Base-by-base conservation (phyloP, 2,888 invertebrate genomes). In the Dendrolimus houi region DNA sequence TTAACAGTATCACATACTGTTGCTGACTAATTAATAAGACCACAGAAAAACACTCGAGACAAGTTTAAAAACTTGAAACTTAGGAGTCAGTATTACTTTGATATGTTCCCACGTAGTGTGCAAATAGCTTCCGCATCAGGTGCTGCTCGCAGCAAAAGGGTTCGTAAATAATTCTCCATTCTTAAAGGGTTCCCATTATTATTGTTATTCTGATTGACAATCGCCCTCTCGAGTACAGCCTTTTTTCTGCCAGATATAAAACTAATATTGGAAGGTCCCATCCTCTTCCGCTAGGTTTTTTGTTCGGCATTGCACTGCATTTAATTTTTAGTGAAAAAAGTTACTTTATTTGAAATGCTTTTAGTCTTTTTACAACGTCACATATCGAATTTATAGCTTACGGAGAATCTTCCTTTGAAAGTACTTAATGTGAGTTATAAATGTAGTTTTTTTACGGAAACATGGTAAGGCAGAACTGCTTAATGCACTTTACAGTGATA, bases 181-280 rank as follows among this genome's bases (percentile, higher is more conserved):
- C 73, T 75, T 69, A 80, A 86, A 85, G 81, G 82, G 83, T 78
- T 79, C 83, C 83, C 81, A 83, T 79, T 83, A 85, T 83, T 87
- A 84, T 87, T 83, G 72, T 83, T 88, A 85, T 77, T 85, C 76
- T 77, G 82, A 85, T 84, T 82, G 84, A 85, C 87, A 83, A 85
- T 83, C 81, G 74, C 76, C 84, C 82, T 86, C 83, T 83, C 79
- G 72, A 85, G 81, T 83, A 82, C 83, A 81, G 76, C 59, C 62
- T 82, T 90, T 90, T 90, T 88, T 89, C 80, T 79, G 68, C 66
- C 79, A 79, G 76, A 83, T 87, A 89, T 89, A 87, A 89, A 89
- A 90, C 90, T 89, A 90, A 90, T 89, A 90, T 90, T 89, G 86
- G 85, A 85, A 80, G 80, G 87, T 82, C 87, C 87, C 90, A 88